These are phyloP conservation scores for Apteryx mantelli DNA, from an alignment of 2,113 vertebrate genomes.

Conservation along the genomic window DNA sequence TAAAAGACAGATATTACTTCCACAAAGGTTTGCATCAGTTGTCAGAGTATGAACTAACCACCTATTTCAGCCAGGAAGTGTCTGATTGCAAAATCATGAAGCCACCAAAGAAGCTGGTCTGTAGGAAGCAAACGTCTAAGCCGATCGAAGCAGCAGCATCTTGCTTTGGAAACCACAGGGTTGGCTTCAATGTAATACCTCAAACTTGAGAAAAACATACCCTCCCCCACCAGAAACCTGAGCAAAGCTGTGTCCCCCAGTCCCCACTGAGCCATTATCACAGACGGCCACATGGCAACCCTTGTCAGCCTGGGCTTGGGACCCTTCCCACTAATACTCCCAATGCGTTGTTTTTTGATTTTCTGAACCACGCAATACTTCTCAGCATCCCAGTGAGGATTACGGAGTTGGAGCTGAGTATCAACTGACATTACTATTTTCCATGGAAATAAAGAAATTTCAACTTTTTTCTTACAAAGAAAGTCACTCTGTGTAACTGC, in stretches of 20 bases:
- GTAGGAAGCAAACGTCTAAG: not conserved
- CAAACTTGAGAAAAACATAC: not conserved
- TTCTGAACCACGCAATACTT: too few relatives aligned
- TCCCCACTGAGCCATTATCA: not conserved
- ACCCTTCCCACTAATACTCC: not conserved
- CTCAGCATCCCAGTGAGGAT: not conserved
- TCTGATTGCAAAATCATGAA: not conserved
- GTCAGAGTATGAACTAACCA: not conserved
- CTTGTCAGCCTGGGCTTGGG: not conserved
- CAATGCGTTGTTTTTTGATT: not conserved
- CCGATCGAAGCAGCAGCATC: not conserved
- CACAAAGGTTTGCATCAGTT: not conserved
- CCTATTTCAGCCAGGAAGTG: not conserved
- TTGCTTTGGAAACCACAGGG: not conserved
- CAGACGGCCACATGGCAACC: not conserved
- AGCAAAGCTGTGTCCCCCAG: not conserved
- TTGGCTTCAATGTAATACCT: not conserved
- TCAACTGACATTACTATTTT: not conserved
- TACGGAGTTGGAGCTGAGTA: not conserved
- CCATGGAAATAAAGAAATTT: not conserved
- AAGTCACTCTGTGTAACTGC: not conserved
- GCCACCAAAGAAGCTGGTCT: not conserved
- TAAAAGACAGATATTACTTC: not conserved
- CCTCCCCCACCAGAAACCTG: not conserved
- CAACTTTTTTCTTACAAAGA: not conserved